Percentiles rank a stretch among this genome's conserved stretches.
These are phyloP conservation scores for Falco peregrinus DNA, from an alignment of 2,797 vertebrate genomes.

Conservation along the genomic window DNA sequence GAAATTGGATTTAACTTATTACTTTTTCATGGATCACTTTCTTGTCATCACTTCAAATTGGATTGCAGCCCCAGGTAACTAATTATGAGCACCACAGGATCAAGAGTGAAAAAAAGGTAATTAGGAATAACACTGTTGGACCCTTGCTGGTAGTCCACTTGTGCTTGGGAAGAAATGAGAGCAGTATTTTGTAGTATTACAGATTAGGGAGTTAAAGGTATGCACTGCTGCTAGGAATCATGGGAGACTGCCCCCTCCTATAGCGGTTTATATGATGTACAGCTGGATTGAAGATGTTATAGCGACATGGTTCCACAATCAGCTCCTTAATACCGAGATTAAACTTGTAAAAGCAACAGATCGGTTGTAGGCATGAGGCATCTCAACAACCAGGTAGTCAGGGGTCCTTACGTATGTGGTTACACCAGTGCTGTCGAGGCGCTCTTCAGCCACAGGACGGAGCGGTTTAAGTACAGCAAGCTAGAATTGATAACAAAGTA, in stretches of 20 bases:
- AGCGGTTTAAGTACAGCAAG: neutral
- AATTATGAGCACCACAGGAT: slow-evolving; percentile 99
- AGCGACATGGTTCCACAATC: slow-evolving; percentile 82
- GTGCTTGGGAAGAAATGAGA: slow-evolving; percentile 75
- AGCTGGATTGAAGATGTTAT: slow-evolving; percentile 83
- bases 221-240: slow-evolving; percentile 74
- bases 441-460: neutral
- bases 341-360: slow-evolving; percentile 79
- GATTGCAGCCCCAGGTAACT: slow-evolving; percentile 99
- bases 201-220: slow-evolving; percentile 81
- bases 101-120: slow-evolving; percentile 98
- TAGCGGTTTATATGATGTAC: slow-evolving; percentile 82
- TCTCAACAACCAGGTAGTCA: neutral
- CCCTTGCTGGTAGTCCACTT: slow-evolving; percentile 95
- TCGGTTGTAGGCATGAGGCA: slow-evolving; percentile 69
- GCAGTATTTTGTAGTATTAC: slow-evolving; percentile 78
- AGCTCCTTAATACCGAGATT: slow-evolving; percentile 80
- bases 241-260: slow-evolving; percentile 81
- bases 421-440: neutral
- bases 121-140: slow-evolving; percentile 98
- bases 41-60: slow-evolving; percentile 99
- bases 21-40: slow-evolving; percentile 99
- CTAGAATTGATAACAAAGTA: slow-evolving; percentile 53
- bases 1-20: slow-evolving; percentile 99
- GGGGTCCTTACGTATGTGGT: neutral